Conservation (phyloP, 1,140 invertebrate genomes). For the Drosophila ambigua region DNA sequence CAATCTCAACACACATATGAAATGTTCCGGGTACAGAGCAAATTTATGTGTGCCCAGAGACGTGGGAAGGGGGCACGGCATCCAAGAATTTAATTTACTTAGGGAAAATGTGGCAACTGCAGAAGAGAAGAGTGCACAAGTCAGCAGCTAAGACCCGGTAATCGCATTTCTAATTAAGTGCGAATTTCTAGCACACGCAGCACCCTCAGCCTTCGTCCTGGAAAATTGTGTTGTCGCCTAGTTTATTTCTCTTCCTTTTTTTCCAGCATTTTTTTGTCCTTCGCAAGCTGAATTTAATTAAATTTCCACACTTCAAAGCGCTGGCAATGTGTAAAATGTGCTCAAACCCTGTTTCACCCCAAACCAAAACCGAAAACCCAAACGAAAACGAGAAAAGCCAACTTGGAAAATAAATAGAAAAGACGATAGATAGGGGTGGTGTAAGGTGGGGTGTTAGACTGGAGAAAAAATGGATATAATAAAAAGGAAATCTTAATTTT, state of each 20-base stretch:
- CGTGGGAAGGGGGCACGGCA: no score
- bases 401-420: conserved; percentile 48
- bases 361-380: conserved; percentile 5
- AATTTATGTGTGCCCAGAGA: conserved; percentile 45
- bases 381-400: conserved; percentile 56
- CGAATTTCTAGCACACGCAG: conserved; percentile 57
- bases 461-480: conserved; percentile 50
- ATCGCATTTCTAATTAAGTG: conserved; percentile 81
- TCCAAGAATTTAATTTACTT: conserved; percentile 68
- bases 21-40: background rate
- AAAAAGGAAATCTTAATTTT: conserved; percentile 80
- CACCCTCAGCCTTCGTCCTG: conserved; percentile 16
- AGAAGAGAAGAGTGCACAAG: conserved; percentile 41
- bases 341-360: conserved; percentile 37
- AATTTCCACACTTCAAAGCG: conserved; percentile 80
- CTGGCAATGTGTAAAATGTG: conserved; percentile 75
- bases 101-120: conserved; percentile 60
- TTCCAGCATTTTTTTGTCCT: conserved; percentile 43
- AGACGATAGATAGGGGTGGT: conserved; percentile 8
- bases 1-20: background rate
- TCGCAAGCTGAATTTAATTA: conserved; percentile 78
- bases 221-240: conserved; percentile 77
- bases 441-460: background rate
- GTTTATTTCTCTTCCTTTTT: conserved; percentile 57
- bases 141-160: conserved; percentile 68